Percentiles rank a stretch among this genome's conserved stretches.
phyloP scores from a whole-genome alignment of 2,888 invertebrate genomes.

The Cryptus armator region DNA sequence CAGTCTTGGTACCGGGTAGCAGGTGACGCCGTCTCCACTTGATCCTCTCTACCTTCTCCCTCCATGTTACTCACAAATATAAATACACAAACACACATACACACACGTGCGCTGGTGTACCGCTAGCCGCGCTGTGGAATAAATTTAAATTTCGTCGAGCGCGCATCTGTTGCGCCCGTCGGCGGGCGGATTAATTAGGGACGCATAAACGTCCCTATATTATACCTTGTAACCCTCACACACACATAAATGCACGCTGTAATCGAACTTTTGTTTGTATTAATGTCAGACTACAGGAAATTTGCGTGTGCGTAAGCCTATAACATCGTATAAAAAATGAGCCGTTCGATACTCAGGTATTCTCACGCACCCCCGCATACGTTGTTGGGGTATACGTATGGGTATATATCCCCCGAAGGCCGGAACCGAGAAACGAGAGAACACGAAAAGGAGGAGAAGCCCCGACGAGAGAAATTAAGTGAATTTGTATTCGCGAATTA shows the following conservation, averaged over 20 bases:
- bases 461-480: conserved; percentile 77
- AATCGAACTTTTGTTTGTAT: conserved; percentile 49
- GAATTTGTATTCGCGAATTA: conserved; percentile 81
- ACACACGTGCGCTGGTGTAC: background rate
- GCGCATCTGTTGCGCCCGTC: conserved; percentile 78
- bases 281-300: conserved; percentile 40
- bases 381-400: background rate
- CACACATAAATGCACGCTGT: conserved; percentile 18
- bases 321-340: conserved; percentile 7
- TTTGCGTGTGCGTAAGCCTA: background rate
- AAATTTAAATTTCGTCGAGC: conserved; percentile 79
- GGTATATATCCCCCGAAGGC: conserved; percentile 53
- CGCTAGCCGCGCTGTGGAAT: conserved; percentile 70
- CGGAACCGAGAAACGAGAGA: conserved; percentile 41
- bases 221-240: conserved; percentile 26
- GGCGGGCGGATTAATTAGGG: conserved; percentile 79
- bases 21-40: conserved; percentile 77
- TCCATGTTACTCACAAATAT: conserved; percentile 21
- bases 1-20: conserved; percentile 73
- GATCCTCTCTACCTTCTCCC: conserved; percentile 59
- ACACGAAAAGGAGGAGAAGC: conserved; percentile 47
- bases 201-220: conserved; percentile 70
- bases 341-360: conserved; percentile 57
- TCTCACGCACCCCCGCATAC: conserved; percentile 48
- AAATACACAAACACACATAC: conserved; percentile 11